Base-by-base conservation (phyloP, 2,113 vertebrate species). In the Jacana jacana region DNA sequence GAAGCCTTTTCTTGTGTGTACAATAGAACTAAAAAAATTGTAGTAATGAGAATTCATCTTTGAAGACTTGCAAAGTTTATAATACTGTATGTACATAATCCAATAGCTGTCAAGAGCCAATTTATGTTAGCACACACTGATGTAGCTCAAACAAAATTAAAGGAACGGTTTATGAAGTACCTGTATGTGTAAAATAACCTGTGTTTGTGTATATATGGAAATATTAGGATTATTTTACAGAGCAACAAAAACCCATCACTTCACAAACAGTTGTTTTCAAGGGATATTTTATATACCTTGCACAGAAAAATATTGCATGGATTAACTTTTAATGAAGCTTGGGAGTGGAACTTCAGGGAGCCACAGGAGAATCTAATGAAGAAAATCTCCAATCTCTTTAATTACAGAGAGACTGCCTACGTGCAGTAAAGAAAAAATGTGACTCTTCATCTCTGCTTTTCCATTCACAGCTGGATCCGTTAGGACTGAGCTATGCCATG, bases 241-340 rank as follows among this genome's bases (percentile, higher is more conserved):
- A 31, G 10, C 55, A 87, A 35, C 10, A 85, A 68, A 91, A 58
- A 0, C 42, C 31, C 65, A 81, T 65, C 25, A 24, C 30, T 70
- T 91, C 70, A 49, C n/a, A 81, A 89, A 60, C 16, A 77, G 13
- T 86, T 94, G 51, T 40, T 83, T 78, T 86, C 35, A 24, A 55
- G 46, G 51, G 76, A 57, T 22, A 20, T 44, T 49, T 95, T 86
- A 30, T 63, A 52, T 77, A 37, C n/a, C 51, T 92, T 48, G 31
- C 73, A 37, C 52, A 91, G 72, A 49, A 91, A 87, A 91, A 48
- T 22, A 57, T 25, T 76, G 24, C 35, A 66, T 7, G 51, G 63
- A 73, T 27, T 80, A 64, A 70, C 49, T 81, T 93, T 90, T 93
- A 92, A 86, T 96, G 66, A 89, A 93, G 9, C 66, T 86, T 46